These are phyloP conservation scores for Troides oblongomaculatus DNA, from an alignment of 2,888 invertebrate genomes.

Conservation along the genomic window DNA sequence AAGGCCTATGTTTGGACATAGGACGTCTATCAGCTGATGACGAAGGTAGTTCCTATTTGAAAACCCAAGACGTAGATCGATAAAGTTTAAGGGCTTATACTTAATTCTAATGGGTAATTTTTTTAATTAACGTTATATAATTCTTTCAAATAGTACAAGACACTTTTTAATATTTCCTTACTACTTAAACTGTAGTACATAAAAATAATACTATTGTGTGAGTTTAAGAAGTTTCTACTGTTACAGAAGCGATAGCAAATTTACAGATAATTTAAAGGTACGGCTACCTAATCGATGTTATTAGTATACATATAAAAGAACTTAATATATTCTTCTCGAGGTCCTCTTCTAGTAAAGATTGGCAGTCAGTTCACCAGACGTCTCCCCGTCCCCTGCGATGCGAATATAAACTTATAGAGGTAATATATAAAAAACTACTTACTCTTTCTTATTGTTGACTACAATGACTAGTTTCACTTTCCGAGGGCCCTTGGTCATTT, in stretches of 20 bases:
- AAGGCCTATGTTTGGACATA: no score
- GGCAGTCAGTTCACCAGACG: background rate
- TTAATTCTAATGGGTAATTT: no score
- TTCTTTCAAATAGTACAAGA: no score
- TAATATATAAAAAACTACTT: slow-evolving; percentile 50
- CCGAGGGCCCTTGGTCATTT: slow-evolving; percentile 81
- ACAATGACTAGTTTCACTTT: slow-evolving; percentile 81
- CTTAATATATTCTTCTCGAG: background rate
- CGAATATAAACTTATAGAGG: background rate
- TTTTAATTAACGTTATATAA: no score
- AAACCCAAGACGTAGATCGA: no score
- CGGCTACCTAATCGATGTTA: background rate
- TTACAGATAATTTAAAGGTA: background rate
- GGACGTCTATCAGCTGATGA: no score
- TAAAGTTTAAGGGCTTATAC: no score
- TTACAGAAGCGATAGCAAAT: no score
- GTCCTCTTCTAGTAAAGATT: background rate
- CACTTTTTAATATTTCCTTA: no score
- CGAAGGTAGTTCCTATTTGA: no score
- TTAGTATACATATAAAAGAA: background rate
- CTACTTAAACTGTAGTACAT: no score
- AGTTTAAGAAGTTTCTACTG: background rate
- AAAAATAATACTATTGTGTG: background rate
- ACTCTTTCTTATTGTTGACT: slow-evolving; percentile 81
- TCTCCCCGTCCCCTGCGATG: background rate